phyloP scores from a whole-genome alignment of 2,797 vertebrate species.

The Lagorchestes hirsutus region DNA sequence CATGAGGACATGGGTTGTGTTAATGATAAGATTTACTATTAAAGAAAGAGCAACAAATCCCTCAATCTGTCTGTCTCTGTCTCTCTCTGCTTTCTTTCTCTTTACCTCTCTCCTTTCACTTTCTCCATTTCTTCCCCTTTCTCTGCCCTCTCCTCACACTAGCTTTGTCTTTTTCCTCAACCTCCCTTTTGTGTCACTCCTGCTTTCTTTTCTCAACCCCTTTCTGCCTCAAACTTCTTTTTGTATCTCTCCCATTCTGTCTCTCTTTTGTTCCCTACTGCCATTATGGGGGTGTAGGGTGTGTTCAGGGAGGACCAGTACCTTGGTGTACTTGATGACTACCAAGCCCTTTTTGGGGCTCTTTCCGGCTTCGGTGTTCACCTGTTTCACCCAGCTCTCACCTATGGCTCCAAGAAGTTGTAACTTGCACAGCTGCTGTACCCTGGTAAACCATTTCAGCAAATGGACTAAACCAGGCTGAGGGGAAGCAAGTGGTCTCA shows the following conservation, averaged over 20 bases:
- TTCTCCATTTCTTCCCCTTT: neutral
- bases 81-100: neutral
- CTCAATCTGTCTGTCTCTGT: neutral
- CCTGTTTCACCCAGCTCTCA: no score
- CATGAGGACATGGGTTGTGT: neutral
- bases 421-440: no score
- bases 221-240: neutral
- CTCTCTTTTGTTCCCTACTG: neutral
- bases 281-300: neutral
- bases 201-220: neutral
- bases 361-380: no score
- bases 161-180: no score
- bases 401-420: no score
- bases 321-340: no score
- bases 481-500: no score
- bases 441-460: no score
- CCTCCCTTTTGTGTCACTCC: neutral
- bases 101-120: neutral
- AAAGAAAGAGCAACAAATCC: constrained; percentile 10
- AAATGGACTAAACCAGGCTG: no score
- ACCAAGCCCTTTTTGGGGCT: no score
- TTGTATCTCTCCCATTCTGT: neutral
- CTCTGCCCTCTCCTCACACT: neutral
- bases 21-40: neutral
- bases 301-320: no score